Evolutionary conservation across 2,113 vertebrate genomes (phyloP).

Genomic region (Ivindomyrus marchei): DNA sequence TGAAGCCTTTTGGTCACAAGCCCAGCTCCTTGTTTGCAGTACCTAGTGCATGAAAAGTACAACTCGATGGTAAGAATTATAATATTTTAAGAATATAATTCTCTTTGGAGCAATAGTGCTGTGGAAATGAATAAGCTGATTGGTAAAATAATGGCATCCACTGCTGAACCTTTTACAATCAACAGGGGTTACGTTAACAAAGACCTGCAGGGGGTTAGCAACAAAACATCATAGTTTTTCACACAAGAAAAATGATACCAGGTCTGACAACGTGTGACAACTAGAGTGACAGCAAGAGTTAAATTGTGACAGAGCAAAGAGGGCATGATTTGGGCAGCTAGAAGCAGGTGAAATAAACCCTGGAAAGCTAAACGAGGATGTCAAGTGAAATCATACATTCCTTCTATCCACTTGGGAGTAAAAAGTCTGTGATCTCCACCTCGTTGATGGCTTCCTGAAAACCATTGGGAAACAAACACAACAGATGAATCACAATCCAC

Average conservation of each 20-base stretch:
- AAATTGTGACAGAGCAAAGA: neutral
- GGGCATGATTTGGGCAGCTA: neutral
- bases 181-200: neutral
- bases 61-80: neutral
- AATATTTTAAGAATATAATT: neutral
- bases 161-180: neutral
- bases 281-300: neutral
- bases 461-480: slow-evolving; percentile 43
- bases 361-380: slow-evolving; percentile 4
- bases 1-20: neutral
- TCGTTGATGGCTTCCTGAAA: slow-evolving; percentile 14
- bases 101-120: neutral
- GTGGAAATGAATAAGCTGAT: neutral
- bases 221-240: neutral
- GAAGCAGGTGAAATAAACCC: neutral
- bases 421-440: neutral
- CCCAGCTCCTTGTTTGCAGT: neutral
- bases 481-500: slow-evolving; percentile 49
- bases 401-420: neutral
- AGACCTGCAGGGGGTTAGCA: neutral
- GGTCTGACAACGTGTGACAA: neutral
- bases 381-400: neutral
- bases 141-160: neutral
- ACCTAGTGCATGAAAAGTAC: slow-evolving; percentile 3
- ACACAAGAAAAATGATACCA: neutral